phyloP scores from a whole-genome alignment of 2,113 vertebrate species.

The Daboia siamensis region DNA sequence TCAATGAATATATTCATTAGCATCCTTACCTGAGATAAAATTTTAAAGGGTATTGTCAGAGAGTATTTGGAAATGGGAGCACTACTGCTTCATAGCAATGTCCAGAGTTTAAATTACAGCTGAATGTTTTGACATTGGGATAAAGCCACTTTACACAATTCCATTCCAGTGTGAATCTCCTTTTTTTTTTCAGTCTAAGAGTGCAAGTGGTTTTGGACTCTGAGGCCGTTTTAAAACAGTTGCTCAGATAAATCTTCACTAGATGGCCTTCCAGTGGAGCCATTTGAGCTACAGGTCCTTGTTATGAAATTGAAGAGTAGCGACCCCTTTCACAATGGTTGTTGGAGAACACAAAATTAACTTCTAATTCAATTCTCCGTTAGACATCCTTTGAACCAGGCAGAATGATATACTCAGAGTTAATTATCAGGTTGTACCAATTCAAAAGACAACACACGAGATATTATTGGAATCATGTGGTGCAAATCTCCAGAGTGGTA shows the following conservation, averaged over 20 bases:
- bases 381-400: neutral
- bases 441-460: neutral
- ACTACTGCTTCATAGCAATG: constrained; percentile 15
- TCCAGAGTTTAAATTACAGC: constrained; percentile 8
- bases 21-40: constrained; percentile 11
- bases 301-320: neutral
- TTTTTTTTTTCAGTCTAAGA: neutral
- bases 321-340: neutral
- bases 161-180: constrained; percentile 11
- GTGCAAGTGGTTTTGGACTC: neutral
- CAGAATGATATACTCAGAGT: neutral
- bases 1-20: constrained; percentile 24
- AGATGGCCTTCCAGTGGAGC: neutral
- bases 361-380: neutral
- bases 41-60: constrained; percentile 9
- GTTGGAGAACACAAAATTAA: neutral
- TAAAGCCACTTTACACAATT: constrained; percentile 5
- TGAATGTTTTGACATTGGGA: constrained; percentile 21
- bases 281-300: neutral
- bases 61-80: constrained; percentile 22
- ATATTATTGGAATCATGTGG: no score
- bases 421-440: neutral
- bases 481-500: neutral
- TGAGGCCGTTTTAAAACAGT: neutral
- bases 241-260: neutral